A percentile compares a stretch with the other conserved stretches of the same genome.
These are phyloP conservation scores for Tethya wilhelma DNA, from an alignment of 37 sponge, comb jelly and placozoan species.

Conservation along the genomic window DNA sequence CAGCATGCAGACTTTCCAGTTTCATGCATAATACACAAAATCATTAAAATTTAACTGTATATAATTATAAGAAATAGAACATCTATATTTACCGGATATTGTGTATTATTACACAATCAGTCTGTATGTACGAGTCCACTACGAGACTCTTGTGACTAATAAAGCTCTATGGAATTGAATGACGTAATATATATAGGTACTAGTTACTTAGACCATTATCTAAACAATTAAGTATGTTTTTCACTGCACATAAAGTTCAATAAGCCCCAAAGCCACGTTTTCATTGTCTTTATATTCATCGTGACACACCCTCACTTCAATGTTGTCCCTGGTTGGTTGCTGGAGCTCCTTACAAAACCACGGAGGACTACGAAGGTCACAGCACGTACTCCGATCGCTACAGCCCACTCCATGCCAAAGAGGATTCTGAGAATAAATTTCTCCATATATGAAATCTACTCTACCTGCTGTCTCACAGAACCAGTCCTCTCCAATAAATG, in stretches of 20 bases:
- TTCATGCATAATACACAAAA: too few relatives aligned
- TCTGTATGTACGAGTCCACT: too few relatives aligned
- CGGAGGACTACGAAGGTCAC: conserved; percentile 11
- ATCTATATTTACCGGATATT: too few relatives aligned
- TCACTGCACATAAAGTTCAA: conserved; percentile 30
- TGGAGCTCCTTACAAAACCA: conserved; percentile 35
- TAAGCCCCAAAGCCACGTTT: neutral
- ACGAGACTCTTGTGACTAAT: too few relatives aligned
- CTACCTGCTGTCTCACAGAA: conserved; percentile 5
- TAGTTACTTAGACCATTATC: neutral
- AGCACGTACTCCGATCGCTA: conserved; percentile 16
- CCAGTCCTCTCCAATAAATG: neutral
- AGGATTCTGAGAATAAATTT: conserved; percentile 6
- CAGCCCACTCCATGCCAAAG: conserved; percentile 8
- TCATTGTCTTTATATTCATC: conserved; percentile 3
- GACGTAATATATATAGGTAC: too few relatives aligned
- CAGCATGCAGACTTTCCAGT: too few relatives aligned
- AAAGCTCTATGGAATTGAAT: too few relatives aligned
- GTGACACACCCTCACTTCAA: conserved; percentile 26
- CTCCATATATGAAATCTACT: neutral
- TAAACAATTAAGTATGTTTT: neutral
- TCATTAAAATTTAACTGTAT: too few relatives aligned
- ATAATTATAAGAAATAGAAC: too few relatives aligned
- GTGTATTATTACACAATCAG: too few relatives aligned
- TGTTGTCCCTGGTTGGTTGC: neutral